Base-by-base conservation (phyloP, 2,888 invertebrate genomes). In the Xestia c-nigrum region DNA sequence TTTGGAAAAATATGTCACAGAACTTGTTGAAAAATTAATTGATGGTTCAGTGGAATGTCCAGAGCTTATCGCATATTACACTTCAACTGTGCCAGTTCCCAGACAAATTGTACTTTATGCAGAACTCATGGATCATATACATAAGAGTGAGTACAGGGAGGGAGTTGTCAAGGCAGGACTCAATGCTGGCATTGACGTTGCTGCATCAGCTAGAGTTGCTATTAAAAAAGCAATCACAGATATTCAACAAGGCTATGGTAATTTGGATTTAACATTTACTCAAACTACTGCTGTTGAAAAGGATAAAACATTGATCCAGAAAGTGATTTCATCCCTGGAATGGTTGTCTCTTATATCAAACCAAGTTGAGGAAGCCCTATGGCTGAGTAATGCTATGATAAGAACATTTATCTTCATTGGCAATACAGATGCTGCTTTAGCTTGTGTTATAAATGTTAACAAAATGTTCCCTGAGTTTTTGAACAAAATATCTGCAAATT, bases 341-440 rank as follows among this genome's bases (percentile, higher is more conserved):
- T 99, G 99, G 99, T 94, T 99, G 14, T 97, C 98, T 43, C 98
- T 99, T 89, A 98, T 99, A 90, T 97, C 97, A 21, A 97, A 97
- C 68, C 99, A 99, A 93, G 95, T 98, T 63, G 97, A 97, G 59
- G 99, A 99, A 94, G 98, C 98, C 16, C 92, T 99, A 40, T 98
- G 98, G 97, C 98, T 99, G 91, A 98, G 98, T n/a, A 99, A 99
- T 97, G 98, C 98, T 24, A 97, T 99, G 92, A 98, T 99, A 90
- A 97, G 99, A 80, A 97, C 97, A 76, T 99, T 99, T 93, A 96
- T 99, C 80, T 98, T 98, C 3, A 97, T 98, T 88, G 97, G 98
- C 47, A 99, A 99, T 93, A 96, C 98, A 71, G 98, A 98, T 91
- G 99, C 99, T 77, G 98, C 99, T 40, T 97, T 98, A 68, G 96